A percentile compares a stretch with the other conserved stretches of the same genome.
Evolutionary conservation across 1,140 invertebrate species (phyloP).

Genomic region (Mamestra configurata): DNA sequence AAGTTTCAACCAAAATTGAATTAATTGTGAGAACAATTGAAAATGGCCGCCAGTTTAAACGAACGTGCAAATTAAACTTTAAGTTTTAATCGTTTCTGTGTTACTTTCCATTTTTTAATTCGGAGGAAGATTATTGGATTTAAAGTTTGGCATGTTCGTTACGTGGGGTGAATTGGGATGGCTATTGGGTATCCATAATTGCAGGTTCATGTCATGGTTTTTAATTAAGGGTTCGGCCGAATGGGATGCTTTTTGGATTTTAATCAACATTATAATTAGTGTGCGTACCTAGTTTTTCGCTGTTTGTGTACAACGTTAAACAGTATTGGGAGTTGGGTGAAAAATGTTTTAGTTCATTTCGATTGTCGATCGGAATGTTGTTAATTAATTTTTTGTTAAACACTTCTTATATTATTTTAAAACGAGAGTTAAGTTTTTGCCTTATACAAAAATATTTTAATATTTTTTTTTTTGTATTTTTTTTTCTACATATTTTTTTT

Average conservation of each 20-base stretch:
- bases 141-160: constrained; percentile 20
- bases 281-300: no score
- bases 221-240: not conserved
- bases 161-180: constrained; percentile 9
- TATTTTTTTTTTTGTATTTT: no score
- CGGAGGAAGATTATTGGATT: constrained; percentile 2
- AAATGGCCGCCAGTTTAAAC: constrained; percentile 21
- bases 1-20: constrained; percentile 44
- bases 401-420: no score
- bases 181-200: constrained; percentile 5
- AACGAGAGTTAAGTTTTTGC: no score
- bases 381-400: no score
- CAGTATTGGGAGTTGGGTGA: not conserved
- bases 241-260: not conserved
- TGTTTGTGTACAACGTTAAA: no score
- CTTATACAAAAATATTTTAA: no score
- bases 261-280: no score
- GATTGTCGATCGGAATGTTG: no score
- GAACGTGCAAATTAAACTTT: constrained; percentile 26
- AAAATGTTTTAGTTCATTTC: no score
- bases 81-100: constrained; percentile 23
- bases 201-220: constrained; percentile 6
- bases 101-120: constrained; percentile 35
- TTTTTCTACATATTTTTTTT: no score
- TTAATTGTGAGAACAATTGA: constrained; percentile 43